Evolutionary conservation across 1,140 invertebrate genomes (phyloP).

Genomic region (Drosophila jambulina): DNA sequence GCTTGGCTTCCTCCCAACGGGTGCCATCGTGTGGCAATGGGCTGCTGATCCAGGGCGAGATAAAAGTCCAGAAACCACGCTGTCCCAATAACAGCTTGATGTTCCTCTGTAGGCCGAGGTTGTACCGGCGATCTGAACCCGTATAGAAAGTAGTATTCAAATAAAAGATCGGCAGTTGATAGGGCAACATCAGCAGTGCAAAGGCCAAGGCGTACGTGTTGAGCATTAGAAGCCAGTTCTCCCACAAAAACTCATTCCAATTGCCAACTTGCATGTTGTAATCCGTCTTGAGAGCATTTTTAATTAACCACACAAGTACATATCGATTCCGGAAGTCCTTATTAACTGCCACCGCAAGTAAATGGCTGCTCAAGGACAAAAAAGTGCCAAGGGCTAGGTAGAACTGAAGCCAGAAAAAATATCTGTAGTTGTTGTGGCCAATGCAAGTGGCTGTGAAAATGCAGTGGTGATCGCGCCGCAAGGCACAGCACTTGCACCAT

Average conservation of each 20-base stretch:
- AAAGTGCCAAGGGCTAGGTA: constrained; percentile 90
- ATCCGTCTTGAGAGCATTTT: background rate
- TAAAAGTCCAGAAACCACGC: constrained; percentile 15
- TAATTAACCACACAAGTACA: background rate
- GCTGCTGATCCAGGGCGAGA: constrained; percentile 11
- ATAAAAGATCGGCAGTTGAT: constrained; percentile 20
- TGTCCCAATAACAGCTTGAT: constrained; percentile 4
- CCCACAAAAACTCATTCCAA: background rate
- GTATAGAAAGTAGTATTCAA: constrained; percentile 18
- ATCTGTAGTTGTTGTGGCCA: constrained; percentile 95
- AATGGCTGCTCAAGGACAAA: constrained; percentile 87
- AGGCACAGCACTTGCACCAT: constrained; percentile 92
- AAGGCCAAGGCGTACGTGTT: constrained; percentile 1
- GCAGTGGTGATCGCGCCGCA: constrained; percentile 98
- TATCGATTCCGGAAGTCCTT: background rate
- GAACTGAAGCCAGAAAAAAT: constrained; percentile 93
- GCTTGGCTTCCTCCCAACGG: constrained; percentile 3
- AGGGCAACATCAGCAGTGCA: background rate
- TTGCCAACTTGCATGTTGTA: background rate
- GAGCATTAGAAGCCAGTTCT: constrained; percentile 5
- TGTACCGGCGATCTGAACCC: background rate
- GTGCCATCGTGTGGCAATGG: constrained; percentile 20
- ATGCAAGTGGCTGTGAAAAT: constrained; percentile 95
- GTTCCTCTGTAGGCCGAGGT: constrained; percentile 1
- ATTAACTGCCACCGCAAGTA: constrained; percentile 87